Evolutionary conservation across 2,797 vertebrate genomes (phyloP), one percentile per base, ranked within the genome.

Genomic region (Parambassis ranga): DNA sequence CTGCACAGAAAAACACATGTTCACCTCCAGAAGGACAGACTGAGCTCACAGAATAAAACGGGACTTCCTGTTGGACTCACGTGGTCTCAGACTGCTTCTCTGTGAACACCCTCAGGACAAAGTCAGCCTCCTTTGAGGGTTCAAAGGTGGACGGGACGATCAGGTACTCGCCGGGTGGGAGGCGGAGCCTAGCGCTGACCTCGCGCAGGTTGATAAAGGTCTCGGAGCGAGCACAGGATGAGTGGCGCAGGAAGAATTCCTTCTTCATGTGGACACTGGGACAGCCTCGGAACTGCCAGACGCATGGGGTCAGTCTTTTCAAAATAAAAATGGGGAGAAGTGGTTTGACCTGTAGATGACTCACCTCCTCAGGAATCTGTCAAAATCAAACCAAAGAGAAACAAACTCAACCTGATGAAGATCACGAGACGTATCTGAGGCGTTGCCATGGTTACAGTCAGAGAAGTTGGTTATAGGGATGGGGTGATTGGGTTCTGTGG

Each of bases 81-180:
- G n/a, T 67, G 8, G 90, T 92, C 81, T 55, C 92, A 0, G 88
- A 92, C 70, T 91, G 94, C 57, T 97, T 98, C 91, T 98, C 95
- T 0, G 95, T 95, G 90, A 98, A 98, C 50, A 98, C 93, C 0
- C 95, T 83, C 32, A 98, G 91, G 35, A 97, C 76, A 0, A 98
- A 98, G 90, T 98, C 95, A 0, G 93, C 93, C 31, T 98, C 96
- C 71, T 92, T 91, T 33, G 94, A 89, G 0, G 95, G 91, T 18
- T 98, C 94, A 0, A 96, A 98, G 61, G 96, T 98, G 7, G 96
- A 98, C 1, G 96, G 95, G 18, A 98, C 89, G 0, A 98, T 33
- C 50, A 98, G 82, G 73, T 98, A 98, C 42, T 98, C 94, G 0
- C 96, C 96, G 0, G 95, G 95, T 0, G 96, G 93, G 69, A 98